phyloP scores from a whole-genome alignment of 53 echinoderm and acorn worm genomes.

The Glandiceps talaboti region DNA sequence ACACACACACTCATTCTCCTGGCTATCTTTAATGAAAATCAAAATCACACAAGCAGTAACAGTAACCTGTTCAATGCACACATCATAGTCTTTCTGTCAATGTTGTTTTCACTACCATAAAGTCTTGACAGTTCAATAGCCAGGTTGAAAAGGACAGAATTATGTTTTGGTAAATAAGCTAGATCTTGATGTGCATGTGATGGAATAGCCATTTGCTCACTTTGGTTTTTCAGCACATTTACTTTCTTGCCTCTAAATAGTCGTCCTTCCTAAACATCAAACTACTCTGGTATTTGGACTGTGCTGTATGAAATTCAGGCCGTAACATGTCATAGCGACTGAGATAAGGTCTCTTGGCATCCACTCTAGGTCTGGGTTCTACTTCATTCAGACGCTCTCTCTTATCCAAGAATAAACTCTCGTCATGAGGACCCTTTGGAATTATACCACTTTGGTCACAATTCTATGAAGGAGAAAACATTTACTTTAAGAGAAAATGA shows the following conservation, averaged over 20 bases:
- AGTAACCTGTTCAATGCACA: too few relatives aligned
- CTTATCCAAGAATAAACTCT: slow-evolving; percentile 87
- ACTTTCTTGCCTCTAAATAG: background rate
- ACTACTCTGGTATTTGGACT: slow-evolving; percentile 97
- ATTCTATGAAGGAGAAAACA: slow-evolving; percentile 41
- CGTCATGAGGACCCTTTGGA: slow-evolving; percentile 88
- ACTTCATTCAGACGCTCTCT: slow-evolving; percentile 88
- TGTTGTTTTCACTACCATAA: too few relatives aligned
- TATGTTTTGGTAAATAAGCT: too few relatives aligned
- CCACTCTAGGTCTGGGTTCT: slow-evolving; percentile 57
- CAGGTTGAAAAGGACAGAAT: too few relatives aligned
- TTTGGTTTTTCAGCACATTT: too few relatives aligned
- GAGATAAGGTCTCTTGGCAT: slow-evolving; percentile 56
- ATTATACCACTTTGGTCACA: slow-evolving; percentile 90
- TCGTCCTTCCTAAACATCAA: slow-evolving; percentile 86
- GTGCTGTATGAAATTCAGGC: slow-evolving; percentile 84
- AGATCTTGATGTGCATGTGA: too few relatives aligned
- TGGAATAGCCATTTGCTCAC: background rate
- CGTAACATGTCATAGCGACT: slow-evolving; percentile 60
- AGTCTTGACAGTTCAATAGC: background rate
- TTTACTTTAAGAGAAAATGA: too few relatives aligned
- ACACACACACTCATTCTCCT: too few relatives aligned
- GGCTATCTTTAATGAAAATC: too few relatives aligned
- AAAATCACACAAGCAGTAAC: too few relatives aligned
- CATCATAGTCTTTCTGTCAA: too few relatives aligned